Evolutionary conservation across 2,113 vertebrate genomes (phyloP), one percentile per base, ranked within the genome.

Genomic region (Nansenia antarctica): DNA sequence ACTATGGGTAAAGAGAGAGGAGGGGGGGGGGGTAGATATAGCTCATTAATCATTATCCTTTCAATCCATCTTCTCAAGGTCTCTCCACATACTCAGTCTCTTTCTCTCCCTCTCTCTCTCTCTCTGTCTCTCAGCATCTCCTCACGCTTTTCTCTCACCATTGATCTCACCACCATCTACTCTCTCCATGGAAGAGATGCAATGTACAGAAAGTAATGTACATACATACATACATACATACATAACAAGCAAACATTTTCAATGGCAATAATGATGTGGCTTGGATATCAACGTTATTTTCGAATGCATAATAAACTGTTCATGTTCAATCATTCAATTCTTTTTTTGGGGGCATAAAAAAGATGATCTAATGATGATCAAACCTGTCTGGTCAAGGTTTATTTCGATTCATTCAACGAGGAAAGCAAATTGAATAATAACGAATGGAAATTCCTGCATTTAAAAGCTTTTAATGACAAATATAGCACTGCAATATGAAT

Each of bases 51-150:
- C 8, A 2, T 49, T 49, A 42, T 35, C 12, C 5, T 31, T 3
- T 18, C 8, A 3, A 55, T 14, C 27, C 15, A 20, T 35, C 20
- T 34, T 12, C 14, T 7, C 2, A 65, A 75, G 60, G 77, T 74
- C 75, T 77, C 78, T 67, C 69, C 85, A 61, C 45, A 73, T 72
- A 76, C 31, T 52, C 73, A 67, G 55, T 78, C 76, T 39, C 68
- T 74, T 20, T 62, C 52, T 84, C 37, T 62, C 72, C 73, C 53
- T 79, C 58, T 62, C 73, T 62, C 73, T 67, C 53, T 64, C 57
- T 22, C 70, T 69, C 68, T 61, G 22, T 74, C 65, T 73, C 45
- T 37, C 62, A 47, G 31, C 26, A 45, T 26, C 42, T n/a, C n/a
- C n/a, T n/a, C n/a, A n/a, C n/a, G n/a, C n/a, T n/a, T n/a, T n/a